Evolutionary conservation across 2,113 vertebrate genomes (phyloP).

Genomic region (Ctenomys sociabilis): DNA sequence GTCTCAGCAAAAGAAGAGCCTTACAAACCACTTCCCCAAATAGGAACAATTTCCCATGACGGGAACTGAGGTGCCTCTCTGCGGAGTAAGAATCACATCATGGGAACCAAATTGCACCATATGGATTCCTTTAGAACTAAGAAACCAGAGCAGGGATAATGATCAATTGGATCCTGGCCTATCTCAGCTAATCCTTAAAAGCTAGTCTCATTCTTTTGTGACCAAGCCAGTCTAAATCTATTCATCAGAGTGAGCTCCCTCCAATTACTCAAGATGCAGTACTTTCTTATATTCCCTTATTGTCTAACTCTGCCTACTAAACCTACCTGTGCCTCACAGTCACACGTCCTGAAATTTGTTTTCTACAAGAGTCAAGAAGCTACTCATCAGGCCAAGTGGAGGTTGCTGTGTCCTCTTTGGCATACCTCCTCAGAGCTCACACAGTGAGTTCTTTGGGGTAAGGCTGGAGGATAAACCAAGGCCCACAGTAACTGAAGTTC

Average conservation of each 20-base stretch:
- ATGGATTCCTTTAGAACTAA: not conserved
- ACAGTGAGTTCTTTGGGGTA: not conserved
- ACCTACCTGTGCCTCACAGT: not conserved
- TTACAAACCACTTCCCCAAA: not conserved
- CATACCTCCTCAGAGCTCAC: not conserved
- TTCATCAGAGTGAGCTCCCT: not conserved
- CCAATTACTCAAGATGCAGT: not conserved
- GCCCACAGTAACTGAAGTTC: not conserved
- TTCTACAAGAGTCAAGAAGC: not conserved
- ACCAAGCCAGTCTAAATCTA: not conserved
- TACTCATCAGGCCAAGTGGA: not conserved
- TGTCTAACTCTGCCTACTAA: not conserved
- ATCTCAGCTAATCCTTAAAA: not conserved
- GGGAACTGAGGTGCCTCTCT: not conserved
- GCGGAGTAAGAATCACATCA: not conserved
- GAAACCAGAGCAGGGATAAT: not conserved
- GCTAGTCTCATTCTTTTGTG: not conserved
- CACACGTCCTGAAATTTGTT: not conserved
- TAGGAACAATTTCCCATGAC: not conserved
- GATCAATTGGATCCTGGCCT: not conserved
- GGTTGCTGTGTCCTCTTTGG: not conserved
- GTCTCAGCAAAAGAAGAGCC: not conserved
- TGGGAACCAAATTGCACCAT: not conserved
- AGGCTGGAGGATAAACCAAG: slow-evolving; percentile 4
- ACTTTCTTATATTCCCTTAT: not conserved